A percentile compares a stretch with the other conserved stretches of the same genome.
These are phyloP conservation scores for Epizoanthus scotinus DNA, from an alignment of 92 coral and sea anemone species.

Conservation along the genomic window DNA sequence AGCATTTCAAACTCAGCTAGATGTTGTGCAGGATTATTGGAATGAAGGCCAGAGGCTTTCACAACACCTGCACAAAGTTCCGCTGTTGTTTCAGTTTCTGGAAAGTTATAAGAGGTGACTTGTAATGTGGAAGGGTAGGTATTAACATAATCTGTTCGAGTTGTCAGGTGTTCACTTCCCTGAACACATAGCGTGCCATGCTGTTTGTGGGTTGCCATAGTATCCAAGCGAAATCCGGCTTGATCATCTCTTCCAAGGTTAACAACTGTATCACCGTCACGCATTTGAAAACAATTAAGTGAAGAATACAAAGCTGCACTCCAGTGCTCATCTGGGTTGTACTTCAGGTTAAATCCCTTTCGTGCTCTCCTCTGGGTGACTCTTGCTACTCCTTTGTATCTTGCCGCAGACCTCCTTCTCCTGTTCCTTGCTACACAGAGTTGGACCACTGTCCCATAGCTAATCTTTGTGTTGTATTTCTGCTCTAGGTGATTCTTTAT, in stretches of 20 bases:
- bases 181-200: constrained; percentile 21
- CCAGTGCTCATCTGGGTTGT: too few species aligned
- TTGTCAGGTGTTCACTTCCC: constrained; percentile 26
- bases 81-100: constrained; percentile 37
- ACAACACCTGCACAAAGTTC: constrained; percentile 49
- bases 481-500: constrained; percentile 31
- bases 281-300: too few species aligned
- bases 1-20: too few species aligned
- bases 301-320: too few species aligned
- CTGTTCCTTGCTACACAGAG: too few species aligned
- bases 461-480: constrained; percentile 32
- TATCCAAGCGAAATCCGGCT: constrained; percentile 39
- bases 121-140: constrained; percentile 42
- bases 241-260: background rate
- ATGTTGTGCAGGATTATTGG: too few species aligned
- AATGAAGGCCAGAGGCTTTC: too few species aligned
- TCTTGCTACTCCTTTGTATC: constrained; percentile 60
- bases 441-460: constrained; percentile 58
- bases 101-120: constrained; percentile 39
- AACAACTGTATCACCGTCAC: too few species aligned
- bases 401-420: constrained; percentile 48
- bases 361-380: constrained; percentile 50
- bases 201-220: constrained; percentile 41
- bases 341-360: constrained; percentile 58
- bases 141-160: constrained; percentile 47